These are phyloP conservation scores for Paragorgia papillata DNA, from an alignment of 92 coral and sea anemone species.

Conservation along the genomic window DNA sequence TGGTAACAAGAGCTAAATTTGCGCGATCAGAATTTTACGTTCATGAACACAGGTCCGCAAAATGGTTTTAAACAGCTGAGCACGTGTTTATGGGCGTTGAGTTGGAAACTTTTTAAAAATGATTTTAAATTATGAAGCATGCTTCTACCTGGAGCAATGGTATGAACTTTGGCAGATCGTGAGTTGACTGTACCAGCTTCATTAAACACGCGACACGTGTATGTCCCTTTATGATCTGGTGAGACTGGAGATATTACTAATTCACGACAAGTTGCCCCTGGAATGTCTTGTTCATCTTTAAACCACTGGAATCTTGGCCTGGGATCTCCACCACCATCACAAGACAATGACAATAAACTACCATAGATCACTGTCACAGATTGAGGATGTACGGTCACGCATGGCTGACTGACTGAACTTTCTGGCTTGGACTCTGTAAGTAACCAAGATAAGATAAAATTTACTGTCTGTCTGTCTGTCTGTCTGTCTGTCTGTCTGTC, in stretches of 20 bases:
- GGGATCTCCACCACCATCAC: slow-evolving; percentile 92
- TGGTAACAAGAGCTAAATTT: no score
- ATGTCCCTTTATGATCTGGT: slow-evolving; percentile 72
- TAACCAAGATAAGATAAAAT: neutral
- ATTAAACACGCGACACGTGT: slow-evolving; percentile 72
- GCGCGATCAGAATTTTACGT: no score
- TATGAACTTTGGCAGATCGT: slow-evolving; percentile 46
- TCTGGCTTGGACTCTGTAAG: neutral
- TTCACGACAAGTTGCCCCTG: slow-evolving; percentile 63
- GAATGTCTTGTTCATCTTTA: slow-evolving; percentile 66
- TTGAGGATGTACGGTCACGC: slow-evolving; percentile 64
- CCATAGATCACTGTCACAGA: slow-evolving; percentile 54
- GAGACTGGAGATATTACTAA: slow-evolving; percentile 59
- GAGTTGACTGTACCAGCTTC: slow-evolving; percentile 62
- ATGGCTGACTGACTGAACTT: slow-evolving; percentile 40
- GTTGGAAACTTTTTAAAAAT: no score
- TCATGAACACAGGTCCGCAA: no score
- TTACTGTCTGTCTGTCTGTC: neutral
- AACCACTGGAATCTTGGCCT: slow-evolving; percentile 86
- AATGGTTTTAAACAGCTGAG: no score
- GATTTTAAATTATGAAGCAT: no score
- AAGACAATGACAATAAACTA: slow-evolving; percentile 62
- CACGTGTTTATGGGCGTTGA: no score
- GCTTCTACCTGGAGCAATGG: neutral
- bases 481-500: neutral